Percentiles rank a stretch among this genome's conserved stretches.
Conservation (phyloP, 2,888 invertebrate genomes). For the Willowsia nigromaculata region DNA sequence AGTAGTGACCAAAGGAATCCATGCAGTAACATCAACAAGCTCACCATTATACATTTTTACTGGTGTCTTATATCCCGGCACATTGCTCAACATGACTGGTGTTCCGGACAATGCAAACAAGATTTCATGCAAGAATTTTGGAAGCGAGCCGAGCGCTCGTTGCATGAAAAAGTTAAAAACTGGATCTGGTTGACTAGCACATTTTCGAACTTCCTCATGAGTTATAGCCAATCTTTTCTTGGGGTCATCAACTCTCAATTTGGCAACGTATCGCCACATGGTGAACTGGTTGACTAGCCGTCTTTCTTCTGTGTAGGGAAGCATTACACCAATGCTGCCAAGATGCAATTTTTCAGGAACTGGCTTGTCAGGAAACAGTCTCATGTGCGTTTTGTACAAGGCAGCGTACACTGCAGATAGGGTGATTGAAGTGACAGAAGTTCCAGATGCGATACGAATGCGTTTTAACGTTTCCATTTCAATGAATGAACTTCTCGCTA, state of each 20-base stretch:
- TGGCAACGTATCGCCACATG: constrained; percentile 70
- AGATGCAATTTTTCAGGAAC: constrained; percentile 67
- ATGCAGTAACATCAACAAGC: constrained; percentile 74
- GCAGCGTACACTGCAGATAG: constrained; percentile 71
- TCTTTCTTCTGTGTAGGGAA: constrained; percentile 73
- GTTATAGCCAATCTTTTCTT: constrained; percentile 64
- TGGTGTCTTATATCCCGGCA: constrained; percentile 72
- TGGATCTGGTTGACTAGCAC: constrained; percentile 71
- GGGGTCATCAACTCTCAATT: constrained; percentile 46
- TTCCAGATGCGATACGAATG: constrained; percentile 67
- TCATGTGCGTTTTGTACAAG: constrained; percentile 67
- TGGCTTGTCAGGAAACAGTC: constrained; percentile 58
- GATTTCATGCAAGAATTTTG: constrained; percentile 66
- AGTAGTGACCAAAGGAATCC: constrained; percentile 75
- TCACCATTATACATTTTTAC: constrained; percentile 71
- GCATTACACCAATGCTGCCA: constrained; percentile 75
- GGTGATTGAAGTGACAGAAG: constrained; percentile 74
- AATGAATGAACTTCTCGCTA: constrained; percentile 65
- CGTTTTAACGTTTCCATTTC: constrained; percentile 68
- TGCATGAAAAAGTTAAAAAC: constrained; percentile 75
- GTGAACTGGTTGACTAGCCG: constrained; percentile 74
- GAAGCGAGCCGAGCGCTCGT: constrained; percentile 73
- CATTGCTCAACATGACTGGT: constrained; percentile 76
- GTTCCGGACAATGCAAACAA: constrained; percentile 73
- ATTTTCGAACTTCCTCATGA: constrained; percentile 58